Percentiles rank a stretch among this genome's conserved stretches.
These are phyloP conservation scores for Parnassius glacialis DNA, from an alignment of 2,888 invertebrate species.

Conservation along the genomic window DNA sequence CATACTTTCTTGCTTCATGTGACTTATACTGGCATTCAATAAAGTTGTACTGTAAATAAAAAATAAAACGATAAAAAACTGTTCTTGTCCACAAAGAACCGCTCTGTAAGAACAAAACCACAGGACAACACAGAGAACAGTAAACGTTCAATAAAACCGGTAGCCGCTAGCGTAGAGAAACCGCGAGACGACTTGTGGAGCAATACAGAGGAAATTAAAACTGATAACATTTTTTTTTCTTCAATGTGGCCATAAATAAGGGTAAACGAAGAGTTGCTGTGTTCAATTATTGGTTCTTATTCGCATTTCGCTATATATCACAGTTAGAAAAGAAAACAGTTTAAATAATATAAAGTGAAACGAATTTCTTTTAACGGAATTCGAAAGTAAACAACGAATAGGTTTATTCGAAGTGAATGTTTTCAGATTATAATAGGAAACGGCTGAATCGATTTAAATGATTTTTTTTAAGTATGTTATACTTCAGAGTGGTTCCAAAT, in stretches of 20 bases:
- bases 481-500: too few species aligned
- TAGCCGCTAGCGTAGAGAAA: slow-evolving; percentile 23
- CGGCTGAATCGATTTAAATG: too few species aligned
- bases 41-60: too few species aligned
- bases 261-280: slow-evolving; percentile 10
- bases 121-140: slow-evolving; percentile 6
- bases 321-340: not conserved
- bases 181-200: slow-evolving; percentile 29
- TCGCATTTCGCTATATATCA: slow-evolving; percentile 1
- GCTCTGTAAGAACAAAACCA: slow-evolving; percentile 16
- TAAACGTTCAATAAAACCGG: slow-evolving; percentile 25
- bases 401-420: too few species aligned
- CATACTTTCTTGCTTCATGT: too few species aligned
- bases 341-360: not conserved
- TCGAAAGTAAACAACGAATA: too few species aligned
- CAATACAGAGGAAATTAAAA: slow-evolving; percentile 43
- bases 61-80: not conserved
- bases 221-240: slow-evolving; percentile 42
- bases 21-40: too few species aligned
- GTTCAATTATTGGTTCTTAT: slow-evolving; percentile 10
- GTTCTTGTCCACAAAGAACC: slow-evolving; percentile 3
- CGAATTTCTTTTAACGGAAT: not conserved
- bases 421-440: too few species aligned
- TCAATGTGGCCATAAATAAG: slow-evolving; percentile 14
- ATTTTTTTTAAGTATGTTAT: too few species aligned